phyloP scores from a whole-genome alignment of 2,888 invertebrate species.

The Ferdinandea cuprea region DNA sequence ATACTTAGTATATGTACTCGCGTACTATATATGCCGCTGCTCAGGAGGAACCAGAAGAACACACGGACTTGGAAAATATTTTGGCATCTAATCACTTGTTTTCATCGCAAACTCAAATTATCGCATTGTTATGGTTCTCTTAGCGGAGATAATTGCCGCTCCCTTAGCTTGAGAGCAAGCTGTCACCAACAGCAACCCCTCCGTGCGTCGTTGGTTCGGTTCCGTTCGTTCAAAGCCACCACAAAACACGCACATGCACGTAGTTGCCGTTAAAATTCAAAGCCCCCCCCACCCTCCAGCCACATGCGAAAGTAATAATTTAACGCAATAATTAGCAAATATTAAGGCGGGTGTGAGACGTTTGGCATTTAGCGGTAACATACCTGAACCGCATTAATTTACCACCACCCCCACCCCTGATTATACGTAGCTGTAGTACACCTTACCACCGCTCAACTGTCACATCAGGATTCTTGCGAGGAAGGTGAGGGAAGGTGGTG shows the following conservation, averaged over 20 bases:
- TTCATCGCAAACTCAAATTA: conserved; percentile 71
- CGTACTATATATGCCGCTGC: background rate
- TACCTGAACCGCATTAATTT: conserved; percentile 71
- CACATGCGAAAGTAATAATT: conserved; percentile 70
- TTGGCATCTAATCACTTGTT: conserved; percentile 70
- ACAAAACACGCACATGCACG: conserved; percentile 3
- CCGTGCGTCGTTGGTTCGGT: too few relatives aligned
- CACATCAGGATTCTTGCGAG: conserved; percentile 20
- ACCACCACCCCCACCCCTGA: conserved; percentile 24
- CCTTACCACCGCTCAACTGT: conserved; percentile 45
- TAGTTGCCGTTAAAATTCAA: conserved; percentile 59
- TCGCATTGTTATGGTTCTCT: conserved; percentile 66
- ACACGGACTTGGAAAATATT: conserved; percentile 72
- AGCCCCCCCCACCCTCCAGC: too few relatives aligned
- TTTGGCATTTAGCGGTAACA: conserved; percentile 70
- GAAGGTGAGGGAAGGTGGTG: too few relatives aligned
- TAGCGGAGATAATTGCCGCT: conserved; percentile 71
- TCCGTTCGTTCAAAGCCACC: background rate
- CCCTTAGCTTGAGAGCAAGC: conserved; percentile 64
- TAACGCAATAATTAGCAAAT: conserved; percentile 75
- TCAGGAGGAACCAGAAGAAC: conserved; percentile 44
- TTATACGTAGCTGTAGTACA: conserved; percentile 23
- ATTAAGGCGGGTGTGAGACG: conserved; percentile 50
- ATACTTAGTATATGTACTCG: too few relatives aligned
- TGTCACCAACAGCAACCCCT: conserved; percentile 65